Conservation (phyloP, 2,797 vertebrate genomes). For the Erpetoichthys calabaricus region DNA sequence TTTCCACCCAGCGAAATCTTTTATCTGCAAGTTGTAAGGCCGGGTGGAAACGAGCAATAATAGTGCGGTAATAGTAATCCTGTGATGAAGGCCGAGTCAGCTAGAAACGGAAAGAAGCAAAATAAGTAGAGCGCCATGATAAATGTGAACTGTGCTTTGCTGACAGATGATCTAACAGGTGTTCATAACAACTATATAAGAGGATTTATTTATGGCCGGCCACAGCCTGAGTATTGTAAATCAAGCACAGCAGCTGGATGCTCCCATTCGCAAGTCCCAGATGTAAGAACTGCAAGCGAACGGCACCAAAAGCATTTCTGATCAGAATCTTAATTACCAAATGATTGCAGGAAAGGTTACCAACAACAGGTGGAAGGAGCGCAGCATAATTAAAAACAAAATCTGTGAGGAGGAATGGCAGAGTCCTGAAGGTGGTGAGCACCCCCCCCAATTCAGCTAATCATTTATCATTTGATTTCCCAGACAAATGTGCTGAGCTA, state of each 20-base stretch:
- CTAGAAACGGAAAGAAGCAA: slow-evolving; percentile 71
- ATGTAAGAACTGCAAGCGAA: slow-evolving; percentile 46
- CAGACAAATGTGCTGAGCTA: no score
- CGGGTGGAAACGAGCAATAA: slow-evolving; percentile 64
- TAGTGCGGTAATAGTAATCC: slow-evolving; percentile 69
- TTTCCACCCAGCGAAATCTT: slow-evolving; percentile 76
- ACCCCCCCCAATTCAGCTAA: no score
- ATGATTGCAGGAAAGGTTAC: slow-evolving; percentile 47
- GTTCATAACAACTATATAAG: slow-evolving; percentile 88
- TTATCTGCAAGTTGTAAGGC: slow-evolving; percentile 74
- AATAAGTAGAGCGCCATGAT: slow-evolving; percentile 89
- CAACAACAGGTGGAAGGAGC: slow-evolving; percentile 5
- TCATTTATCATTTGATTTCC: no score
- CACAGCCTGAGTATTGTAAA: slow-evolving; percentile 77
- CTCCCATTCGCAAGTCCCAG: slow-evolving; percentile 59
- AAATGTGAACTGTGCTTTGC: slow-evolving; percentile 86
- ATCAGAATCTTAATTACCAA: slow-evolving; percentile 77
- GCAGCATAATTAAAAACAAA: slow-evolving; percentile 20
- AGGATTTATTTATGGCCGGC: slow-evolving; percentile 90
- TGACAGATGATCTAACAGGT: slow-evolving; percentile 87
- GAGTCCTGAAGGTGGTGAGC: background rate
- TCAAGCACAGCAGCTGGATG: slow-evolving; percentile 60
- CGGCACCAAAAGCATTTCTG: slow-evolving; percentile 57
- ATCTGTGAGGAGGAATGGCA: background rate
- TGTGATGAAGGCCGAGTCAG: slow-evolving; percentile 60